Base-by-base conservation (phyloP, 2,888 invertebrate genomes). In the Allygus modestus region DNA sequence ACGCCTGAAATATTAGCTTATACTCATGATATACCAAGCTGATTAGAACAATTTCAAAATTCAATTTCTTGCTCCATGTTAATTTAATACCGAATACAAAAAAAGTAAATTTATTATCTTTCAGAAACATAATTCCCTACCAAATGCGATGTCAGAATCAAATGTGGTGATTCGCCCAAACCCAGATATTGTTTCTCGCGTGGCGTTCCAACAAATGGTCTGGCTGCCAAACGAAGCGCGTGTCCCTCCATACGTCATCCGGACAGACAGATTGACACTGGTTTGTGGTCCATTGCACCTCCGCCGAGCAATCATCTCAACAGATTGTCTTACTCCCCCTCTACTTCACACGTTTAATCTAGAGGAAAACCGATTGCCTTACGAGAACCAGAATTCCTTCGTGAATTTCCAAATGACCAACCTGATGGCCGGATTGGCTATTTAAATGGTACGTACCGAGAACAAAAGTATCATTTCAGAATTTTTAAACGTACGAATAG, bases 231-330 rank as follows among this genome's bases (percentile, higher is more conserved):
- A 20, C 41, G 73, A 73, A 41, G n/a, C 73, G 33, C 31, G 28
- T 20, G 73, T 73, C 73, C 73, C 23, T 41, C 51, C 46, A 51
- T 51, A 77, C 51, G 77, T 77, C 77, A 77, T 77, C 46, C n/a
- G 28, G 77, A 26, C 77, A 20, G 77, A 77, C 77, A 77, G 43
- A 77, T 77, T 77, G 77, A 77, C 77, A 77, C 28, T 23, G 43
- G 43, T n/a, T 75, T 9, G 28, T 28, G 77, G 46, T 51, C 77
- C 46, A 51, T 46, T 77, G 51, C 77, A 20, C 75, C 69, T 37
- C 73, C 4, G 17, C 37, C 73, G 12, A 31, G 31, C 65, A 65
- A 65, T 65, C 65, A 65, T 65, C 65, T 51, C 65, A 65, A 31
- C 65, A 65, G 65, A 65, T 65, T 65, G 65, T 65, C 65, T 65